Evolutionary conservation across 2,888 invertebrate genomes (phyloP).

Genomic region (Leptothorax acervorum): DNA sequence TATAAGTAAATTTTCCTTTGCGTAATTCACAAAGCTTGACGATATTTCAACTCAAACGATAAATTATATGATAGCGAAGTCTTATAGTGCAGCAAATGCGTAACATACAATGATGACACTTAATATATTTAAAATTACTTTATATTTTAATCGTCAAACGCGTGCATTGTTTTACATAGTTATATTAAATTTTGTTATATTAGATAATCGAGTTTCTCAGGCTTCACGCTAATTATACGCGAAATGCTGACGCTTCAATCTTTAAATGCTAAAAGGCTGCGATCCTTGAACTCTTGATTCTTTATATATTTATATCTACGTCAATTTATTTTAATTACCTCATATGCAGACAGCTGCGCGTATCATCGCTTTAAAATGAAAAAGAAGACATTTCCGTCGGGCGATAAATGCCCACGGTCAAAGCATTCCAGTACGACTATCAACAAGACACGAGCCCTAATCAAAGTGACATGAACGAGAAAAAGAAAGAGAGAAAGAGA

Average conservation of each 20-base stretch:
- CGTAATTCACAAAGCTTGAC: not conserved
- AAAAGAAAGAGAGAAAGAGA: slow-evolving; percentile 40
- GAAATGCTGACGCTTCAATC: not conserved
- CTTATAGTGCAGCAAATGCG: not conserved
- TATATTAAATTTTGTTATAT: not conserved
- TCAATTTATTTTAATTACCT: slow-evolving; percentile 46
- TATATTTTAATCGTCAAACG: not conserved
- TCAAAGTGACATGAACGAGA: slow-evolving; percentile 49
- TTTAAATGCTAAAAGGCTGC: not conserved
- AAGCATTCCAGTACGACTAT: slow-evolving; percentile 43
- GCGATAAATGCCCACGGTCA: slow-evolving; percentile 49
- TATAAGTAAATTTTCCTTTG: not conserved
- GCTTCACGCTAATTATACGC: not conserved
- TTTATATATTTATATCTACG: slow-evolving; percentile 15
- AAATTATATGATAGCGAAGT: not conserved
- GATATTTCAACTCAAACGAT: not conserved
- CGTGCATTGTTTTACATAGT: not conserved
- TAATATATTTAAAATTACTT: not conserved
- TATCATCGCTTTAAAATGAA: slow-evolving; percentile 9
- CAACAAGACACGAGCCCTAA: slow-evolving; percentile 60
- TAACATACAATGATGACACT: not conserved
- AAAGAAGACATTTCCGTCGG: slow-evolving; percentile 29
- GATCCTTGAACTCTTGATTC: slow-evolving; percentile 33
- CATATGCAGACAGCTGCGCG: not conserved
- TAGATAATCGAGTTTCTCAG: not conserved